These are phyloP conservation scores for Coranthus polyacanthus DNA, from an alignment of 2,797 vertebrate species.

Conservation along the genomic window DNA sequence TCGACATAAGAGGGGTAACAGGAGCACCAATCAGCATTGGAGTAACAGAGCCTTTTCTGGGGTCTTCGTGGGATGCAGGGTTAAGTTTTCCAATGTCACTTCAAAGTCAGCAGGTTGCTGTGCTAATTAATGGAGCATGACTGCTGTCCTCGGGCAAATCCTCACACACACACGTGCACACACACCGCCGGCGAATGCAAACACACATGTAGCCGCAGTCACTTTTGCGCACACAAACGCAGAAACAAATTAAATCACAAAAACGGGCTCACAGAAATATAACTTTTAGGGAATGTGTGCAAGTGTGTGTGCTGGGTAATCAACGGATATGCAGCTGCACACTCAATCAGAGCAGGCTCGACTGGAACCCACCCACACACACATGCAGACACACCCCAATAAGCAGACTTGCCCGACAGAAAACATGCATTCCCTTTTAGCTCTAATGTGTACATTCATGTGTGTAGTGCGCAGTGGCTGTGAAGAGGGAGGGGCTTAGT, in stretches of 20 bases:
- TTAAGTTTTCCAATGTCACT: constrained; percentile 81
- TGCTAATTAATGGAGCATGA: constrained; percentile 86
- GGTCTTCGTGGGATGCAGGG: constrained; percentile 68
- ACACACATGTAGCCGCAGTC: constrained; percentile 10
- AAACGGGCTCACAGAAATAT: constrained; percentile 39
- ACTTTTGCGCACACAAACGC: constrained; percentile 4
- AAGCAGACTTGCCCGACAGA: not conserved
- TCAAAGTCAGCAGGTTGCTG: constrained; percentile 87
- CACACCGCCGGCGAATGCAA: constrained; percentile 17
- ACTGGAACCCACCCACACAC: constrained; percentile 12
- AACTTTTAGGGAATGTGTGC: constrained; percentile 30
- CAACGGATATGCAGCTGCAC: constrained; percentile 72
- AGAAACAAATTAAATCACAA: constrained; percentile 29
- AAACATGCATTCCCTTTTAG: constrained; percentile 10
- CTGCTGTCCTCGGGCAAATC: constrained; percentile 77
- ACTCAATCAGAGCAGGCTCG: constrained; percentile 62
- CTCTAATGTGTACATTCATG: not conserved
- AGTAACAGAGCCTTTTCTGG: constrained; percentile 59
- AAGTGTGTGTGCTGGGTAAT: constrained; percentile 37
- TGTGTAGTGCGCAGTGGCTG: not conserved
- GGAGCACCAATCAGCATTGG: constrained; percentile 63
- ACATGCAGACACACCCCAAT: constrained; percentile 6
- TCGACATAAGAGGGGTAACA: constrained; percentile 5
- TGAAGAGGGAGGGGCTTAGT: not conserved
- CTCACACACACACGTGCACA: constrained; percentile 33